phyloP scores from a whole-genome alignment of 2,888 invertebrate species.

The Stenoptilia bipunctidactyla region DNA sequence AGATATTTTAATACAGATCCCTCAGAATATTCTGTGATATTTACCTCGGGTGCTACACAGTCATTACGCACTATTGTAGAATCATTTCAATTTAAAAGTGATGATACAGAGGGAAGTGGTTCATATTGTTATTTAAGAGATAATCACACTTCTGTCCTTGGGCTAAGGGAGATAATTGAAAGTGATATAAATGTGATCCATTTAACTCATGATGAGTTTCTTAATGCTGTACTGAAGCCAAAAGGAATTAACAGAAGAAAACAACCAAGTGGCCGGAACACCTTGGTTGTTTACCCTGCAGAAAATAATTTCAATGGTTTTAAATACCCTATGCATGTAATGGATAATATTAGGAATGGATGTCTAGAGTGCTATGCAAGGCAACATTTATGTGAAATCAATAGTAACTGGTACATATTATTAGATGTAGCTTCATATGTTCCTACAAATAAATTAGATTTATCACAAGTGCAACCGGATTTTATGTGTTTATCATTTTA shows the following conservation, averaged over 20 bases:
- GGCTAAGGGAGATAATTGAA: slow-evolving; percentile 85
- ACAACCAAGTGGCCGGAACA: slow-evolving; percentile 28
- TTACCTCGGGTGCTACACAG: slow-evolving; percentile 94
- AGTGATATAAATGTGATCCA: slow-evolving; percentile 68
- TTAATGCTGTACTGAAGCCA: slow-evolving; percentile 33
- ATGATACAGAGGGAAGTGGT: slow-evolving; percentile 50
- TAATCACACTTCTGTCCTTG: slow-evolving; percentile 96
- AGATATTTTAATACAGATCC: slow-evolving; percentile 85
- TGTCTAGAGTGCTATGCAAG: slow-evolving; percentile 50
- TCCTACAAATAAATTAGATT: slow-evolving; percentile 82
- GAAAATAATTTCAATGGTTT: slow-evolving; percentile 96
- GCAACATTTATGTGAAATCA: slow-evolving; percentile 40
- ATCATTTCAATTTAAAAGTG: slow-evolving; percentile 74
- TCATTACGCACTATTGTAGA: slow-evolving; percentile 88
- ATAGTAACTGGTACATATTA: slow-evolving; percentile 78
- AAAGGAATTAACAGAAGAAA: background rate
- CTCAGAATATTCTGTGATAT: slow-evolving; percentile 88
- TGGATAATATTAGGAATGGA: slow-evolving; percentile 74
- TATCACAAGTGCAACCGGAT: slow-evolving; percentile 81
- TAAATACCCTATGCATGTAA: slow-evolving; percentile 87
- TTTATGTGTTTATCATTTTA: slow-evolving; percentile 95
- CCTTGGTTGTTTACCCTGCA: slow-evolving; percentile 88
- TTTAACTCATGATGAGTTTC: slow-evolving; percentile 71
- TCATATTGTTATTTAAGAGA: slow-evolving; percentile 86
- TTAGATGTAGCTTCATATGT: slow-evolving; percentile 90